phyloP scores from a whole-genome alignment of 2,113 vertebrate species.

The Lycaon pictus region DNA sequence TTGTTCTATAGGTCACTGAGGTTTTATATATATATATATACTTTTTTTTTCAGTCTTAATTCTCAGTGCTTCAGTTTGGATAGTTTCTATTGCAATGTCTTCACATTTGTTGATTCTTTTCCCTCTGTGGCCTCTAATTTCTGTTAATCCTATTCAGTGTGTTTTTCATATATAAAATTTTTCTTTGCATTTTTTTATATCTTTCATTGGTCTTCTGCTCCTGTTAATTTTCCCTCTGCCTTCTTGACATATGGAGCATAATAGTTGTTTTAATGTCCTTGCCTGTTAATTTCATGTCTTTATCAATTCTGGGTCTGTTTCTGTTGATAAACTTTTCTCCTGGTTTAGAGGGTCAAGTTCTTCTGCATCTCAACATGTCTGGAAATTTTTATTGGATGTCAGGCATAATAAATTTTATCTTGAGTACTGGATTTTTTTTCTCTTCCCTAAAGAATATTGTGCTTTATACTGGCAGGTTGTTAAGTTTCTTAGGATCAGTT shows the following conservation, averaged over 20 bases:
- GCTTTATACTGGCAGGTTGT: conserved; percentile 14
- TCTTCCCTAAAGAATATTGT: conserved; percentile 25
- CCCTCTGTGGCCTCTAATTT: neutral
- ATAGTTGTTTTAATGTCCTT: conserved; percentile 10
- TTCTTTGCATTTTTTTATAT: neutral
- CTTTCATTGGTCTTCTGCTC: neutral
- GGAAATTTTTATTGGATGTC: neutral
- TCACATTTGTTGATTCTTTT: neutral
- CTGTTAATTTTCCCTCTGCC: neutral
- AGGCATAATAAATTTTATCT: neutral
- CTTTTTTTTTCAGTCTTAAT: neutral
- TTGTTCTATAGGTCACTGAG: neutral
- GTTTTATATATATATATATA: neutral
- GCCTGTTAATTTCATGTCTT: neutral
- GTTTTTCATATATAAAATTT: neutral
- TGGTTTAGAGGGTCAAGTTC: neutral
- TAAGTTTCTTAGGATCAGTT: conserved; percentile 1
- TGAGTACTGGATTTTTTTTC: neutral
- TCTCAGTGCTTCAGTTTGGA: neutral
- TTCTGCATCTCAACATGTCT: neutral
- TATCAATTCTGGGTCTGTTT: conserved; percentile 27
- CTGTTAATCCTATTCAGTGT: neutral
- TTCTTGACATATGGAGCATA: neutral
- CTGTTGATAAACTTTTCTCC: neutral
- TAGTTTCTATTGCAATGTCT: neutral